These are phyloP conservation scores for Diphyllodes magnificus DNA, from an alignment of 2,113 vertebrate species.

Conservation along the genomic window DNA sequence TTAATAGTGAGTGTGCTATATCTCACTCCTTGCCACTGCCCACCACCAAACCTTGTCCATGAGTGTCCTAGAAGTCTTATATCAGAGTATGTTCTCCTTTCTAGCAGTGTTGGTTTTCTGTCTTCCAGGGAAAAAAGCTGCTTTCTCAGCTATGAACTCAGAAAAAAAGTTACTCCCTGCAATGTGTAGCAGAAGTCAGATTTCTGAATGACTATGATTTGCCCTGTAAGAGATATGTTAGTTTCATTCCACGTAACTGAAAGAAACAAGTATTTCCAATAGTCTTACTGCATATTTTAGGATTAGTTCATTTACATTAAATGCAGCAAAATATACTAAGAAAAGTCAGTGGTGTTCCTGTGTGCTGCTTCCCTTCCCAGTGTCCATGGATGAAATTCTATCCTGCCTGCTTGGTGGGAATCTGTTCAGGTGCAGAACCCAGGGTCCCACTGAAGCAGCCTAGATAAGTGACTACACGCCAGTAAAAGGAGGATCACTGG, in stretches of 20 bases:
- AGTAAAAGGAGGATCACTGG: not conserved
- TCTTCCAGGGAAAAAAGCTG: not conserved
- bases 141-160: constrained; percentile 4
- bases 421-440: not conserved
- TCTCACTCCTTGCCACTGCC: not conserved
- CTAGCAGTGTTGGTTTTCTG: not conserved
- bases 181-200: not conserved
- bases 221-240: not conserved
- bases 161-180: not conserved
- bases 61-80: not conserved
- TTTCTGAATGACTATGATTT: not conserved
- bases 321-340: not conserved
- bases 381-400: not conserved
- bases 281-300: not conserved
- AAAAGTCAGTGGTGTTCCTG: not conserved
- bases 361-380: not conserved
- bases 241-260: not conserved
- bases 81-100: not conserved
- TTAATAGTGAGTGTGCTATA: not conserved
- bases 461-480: not conserved
- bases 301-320: not conserved
- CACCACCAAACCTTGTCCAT: not conserved
- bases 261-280: not conserved
- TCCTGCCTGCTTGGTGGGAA: not conserved
- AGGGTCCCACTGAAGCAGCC: not conserved